phyloP scores from a whole-genome alignment of 2,113 vertebrate species.

The Lepus americanus region DNA sequence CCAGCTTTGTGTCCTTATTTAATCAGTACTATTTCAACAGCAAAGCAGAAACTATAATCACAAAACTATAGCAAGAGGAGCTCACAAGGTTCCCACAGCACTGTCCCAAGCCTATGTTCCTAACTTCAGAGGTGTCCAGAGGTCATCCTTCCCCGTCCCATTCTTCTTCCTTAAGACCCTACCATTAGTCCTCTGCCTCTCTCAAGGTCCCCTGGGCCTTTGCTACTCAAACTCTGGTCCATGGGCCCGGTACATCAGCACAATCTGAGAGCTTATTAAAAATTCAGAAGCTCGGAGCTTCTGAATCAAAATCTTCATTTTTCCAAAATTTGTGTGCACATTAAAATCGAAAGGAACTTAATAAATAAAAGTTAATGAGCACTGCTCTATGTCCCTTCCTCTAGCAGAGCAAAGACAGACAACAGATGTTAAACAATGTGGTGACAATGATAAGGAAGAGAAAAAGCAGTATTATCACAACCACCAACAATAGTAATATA shows the following conservation, averaged over 20 bases:
- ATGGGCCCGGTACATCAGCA: neutral
- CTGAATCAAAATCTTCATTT: constrained; percentile 50
- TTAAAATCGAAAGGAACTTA: constrained; percentile 24
- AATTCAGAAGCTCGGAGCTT: constrained; percentile 26
- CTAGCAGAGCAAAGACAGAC: neutral
- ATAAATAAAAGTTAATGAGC: constrained; percentile 24
- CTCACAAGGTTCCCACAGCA: neutral
- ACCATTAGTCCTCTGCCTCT: neutral
- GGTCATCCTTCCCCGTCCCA: neutral
- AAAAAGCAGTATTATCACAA: neutral
- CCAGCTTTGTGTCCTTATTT: neutral
- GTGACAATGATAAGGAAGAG: neutral
- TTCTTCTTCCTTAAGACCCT: neutral
- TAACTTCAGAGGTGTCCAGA: neutral
- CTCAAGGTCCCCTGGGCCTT: neutral
- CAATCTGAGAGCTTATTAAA: constrained; percentile 39
- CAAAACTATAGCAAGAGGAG: neutral
- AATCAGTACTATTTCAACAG: neutral
- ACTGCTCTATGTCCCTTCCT: neutral
- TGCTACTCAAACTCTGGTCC: neutral
- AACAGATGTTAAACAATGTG: neutral
- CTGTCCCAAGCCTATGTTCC: neutral
- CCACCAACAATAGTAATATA: neutral
- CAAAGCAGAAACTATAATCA: constrained; percentile 1
- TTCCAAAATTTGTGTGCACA: constrained; percentile 7